Evolutionary conservation across 2,797 vertebrate genomes (phyloP).

Genomic region (Danio kyathit): DNA sequence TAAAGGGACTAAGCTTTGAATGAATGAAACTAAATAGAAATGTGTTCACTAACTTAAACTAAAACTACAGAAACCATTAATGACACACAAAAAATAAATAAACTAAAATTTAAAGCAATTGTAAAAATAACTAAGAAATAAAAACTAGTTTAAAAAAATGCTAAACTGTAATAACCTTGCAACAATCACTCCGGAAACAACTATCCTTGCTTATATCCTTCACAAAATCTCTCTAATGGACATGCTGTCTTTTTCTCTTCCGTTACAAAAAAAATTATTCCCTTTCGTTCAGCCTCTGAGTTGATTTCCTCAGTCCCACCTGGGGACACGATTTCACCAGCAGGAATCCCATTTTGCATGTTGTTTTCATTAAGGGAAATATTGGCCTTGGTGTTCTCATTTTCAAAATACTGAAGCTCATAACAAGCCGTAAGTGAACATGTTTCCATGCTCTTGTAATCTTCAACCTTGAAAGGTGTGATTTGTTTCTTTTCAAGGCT

Average conservation of each 20-base stretch:
- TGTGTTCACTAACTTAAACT: too few species aligned
- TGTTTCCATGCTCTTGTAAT: conserved; percentile 38
- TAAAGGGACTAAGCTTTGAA: too few species aligned
- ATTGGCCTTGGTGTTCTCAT: conserved; percentile 25
- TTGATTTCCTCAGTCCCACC: conserved; percentile 32
- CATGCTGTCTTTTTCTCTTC: conserved; percentile 18
- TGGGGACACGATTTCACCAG: conserved; percentile 9
- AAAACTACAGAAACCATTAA: too few species aligned
- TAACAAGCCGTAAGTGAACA: conserved; percentile 43
- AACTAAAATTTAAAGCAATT: too few species aligned
- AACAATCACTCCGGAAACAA: conserved; percentile 34
- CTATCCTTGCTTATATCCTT: conserved; percentile 38
- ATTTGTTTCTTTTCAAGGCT: conserved; percentile 53
- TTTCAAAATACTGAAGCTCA: conserved; percentile 40
- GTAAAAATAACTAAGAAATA: too few species aligned
- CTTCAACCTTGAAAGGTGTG: conserved; percentile 48
- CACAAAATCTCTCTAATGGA: conserved; percentile 26
- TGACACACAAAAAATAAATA: too few species aligned
- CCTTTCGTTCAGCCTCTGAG: conserved; percentile 38
- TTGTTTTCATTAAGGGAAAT: conserved; percentile 36
- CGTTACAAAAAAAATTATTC: conserved; percentile 4
- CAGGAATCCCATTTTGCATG: conserved; percentile 26
- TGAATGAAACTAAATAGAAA: too few species aligned
- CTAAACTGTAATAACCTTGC: conserved; percentile 13
- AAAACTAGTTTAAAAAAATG: too few species aligned